Evolutionary conservation across 2,888 invertebrate species (phyloP).

Genomic region (Biston betularia): DNA sequence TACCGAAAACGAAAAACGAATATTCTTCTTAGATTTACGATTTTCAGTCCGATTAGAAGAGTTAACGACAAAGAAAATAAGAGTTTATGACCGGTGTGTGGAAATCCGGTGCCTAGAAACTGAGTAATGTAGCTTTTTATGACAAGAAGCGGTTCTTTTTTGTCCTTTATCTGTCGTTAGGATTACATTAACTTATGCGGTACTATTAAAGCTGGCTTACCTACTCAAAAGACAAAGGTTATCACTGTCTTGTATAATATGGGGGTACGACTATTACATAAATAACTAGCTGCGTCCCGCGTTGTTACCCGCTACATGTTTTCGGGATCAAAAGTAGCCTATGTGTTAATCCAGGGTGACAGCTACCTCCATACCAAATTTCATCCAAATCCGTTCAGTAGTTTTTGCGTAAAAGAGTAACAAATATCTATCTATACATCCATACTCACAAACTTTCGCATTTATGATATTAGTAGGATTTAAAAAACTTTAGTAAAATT

Average conservation of each 20-base stretch:
- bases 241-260: neutral
- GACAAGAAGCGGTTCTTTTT: slow-evolving; percentile 19
- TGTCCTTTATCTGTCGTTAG: slow-evolving; percentile 8
- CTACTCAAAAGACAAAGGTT: neutral
- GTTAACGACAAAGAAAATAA: slow-evolving; percentile 24
- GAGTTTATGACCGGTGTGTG: slow-evolving; percentile 27
- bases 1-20: neutral
- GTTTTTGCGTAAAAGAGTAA: too few relatives aligned
- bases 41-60: slow-evolving; percentile 17
- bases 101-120: slow-evolving; percentile 24
- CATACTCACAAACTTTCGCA: too few relatives aligned
- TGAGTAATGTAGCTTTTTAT: slow-evolving; percentile 27
- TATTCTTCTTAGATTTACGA: neutral
- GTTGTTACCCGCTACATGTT: too few relatives aligned
- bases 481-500: too few relatives aligned
- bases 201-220: slow-evolving; percentile 3
- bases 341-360: too few relatives aligned
- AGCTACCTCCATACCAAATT: too few relatives aligned
- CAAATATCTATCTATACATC: too few relatives aligned
- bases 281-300: too few relatives aligned
- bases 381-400: too few relatives aligned
- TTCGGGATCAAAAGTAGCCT: too few relatives aligned
- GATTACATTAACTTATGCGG: neutral
- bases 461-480: too few relatives aligned
- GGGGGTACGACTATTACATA: too few relatives aligned